These are phyloP conservation scores for Sarcophaga carnaria DNA, from an alignment of 2,888 invertebrate genomes.

Conservation along the genomic window DNA sequence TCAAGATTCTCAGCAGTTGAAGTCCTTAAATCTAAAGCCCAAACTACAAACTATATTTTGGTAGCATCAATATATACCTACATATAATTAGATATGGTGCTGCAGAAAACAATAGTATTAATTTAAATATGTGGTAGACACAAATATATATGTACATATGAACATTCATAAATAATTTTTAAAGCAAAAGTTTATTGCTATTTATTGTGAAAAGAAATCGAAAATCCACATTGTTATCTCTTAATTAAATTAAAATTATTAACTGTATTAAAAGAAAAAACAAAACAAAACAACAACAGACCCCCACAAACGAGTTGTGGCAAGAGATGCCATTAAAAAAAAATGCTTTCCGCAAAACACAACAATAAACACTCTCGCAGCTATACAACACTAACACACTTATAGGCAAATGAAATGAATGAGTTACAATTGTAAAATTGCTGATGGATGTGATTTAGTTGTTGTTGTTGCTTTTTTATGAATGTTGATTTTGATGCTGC, in stretches of 20 bases:
- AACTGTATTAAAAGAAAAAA: no score
- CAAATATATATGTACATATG: not conserved
- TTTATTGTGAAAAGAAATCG: not conserved
- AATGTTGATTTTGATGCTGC: slow-evolving; percentile 42
- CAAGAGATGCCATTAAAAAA: not conserved
- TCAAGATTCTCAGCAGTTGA: no score
- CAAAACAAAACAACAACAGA: no score
- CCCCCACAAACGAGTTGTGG: slow-evolving; percentile 36
- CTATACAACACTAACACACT: not conserved
- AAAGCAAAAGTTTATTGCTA: not conserved
- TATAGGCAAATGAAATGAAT: slow-evolving; percentile 25
- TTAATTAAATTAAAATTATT: slow-evolving; percentile 3
- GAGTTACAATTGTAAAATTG: slow-evolving; percentile 35
- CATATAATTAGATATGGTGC: no score
- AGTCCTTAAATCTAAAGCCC: no score
- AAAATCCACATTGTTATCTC: not conserved
- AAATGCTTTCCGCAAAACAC: slow-evolving; percentile 16
- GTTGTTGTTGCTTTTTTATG: not conserved
- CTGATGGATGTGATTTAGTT: slow-evolving; percentile 50
- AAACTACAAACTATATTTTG: no score
- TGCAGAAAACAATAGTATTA: not conserved
- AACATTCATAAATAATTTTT: not conserved
- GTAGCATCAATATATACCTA: no score
- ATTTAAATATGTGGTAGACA: not conserved
- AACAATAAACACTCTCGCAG: not conserved